Percentiles rank a stretch among this genome's conserved stretches.
Evolutionary conservation across 2,797 vertebrate genomes (phyloP).

Genomic region (Notamacropus eugenii): DNA sequence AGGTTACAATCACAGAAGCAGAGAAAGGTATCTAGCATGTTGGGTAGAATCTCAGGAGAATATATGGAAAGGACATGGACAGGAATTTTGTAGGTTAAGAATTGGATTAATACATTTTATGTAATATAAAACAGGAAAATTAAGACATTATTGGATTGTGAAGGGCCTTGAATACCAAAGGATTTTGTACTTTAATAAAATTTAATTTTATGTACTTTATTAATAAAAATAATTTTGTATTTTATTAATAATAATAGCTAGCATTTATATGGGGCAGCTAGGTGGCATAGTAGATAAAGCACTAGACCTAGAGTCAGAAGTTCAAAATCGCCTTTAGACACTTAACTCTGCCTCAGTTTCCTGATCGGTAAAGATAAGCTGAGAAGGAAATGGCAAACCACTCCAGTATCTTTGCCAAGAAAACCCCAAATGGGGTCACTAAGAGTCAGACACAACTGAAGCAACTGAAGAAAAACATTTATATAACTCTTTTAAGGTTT

Average conservation of each 20-base stretch:
- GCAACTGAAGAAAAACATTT: neutral
- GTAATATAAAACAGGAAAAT: neutral
- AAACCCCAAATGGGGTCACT: neutral
- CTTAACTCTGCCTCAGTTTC: neutral
- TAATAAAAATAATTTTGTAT: neutral
- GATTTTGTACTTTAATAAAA: neutral
- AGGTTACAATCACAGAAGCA: neutral
- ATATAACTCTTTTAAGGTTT: neutral
- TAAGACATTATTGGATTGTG: neutral
- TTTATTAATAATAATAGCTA: neutral
- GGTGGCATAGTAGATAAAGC: neutral
- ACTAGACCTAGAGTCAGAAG: neutral
- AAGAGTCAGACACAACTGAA: neutral
- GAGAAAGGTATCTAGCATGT: neutral
- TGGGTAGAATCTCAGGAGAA: neutral
- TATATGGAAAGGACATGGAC: neutral
- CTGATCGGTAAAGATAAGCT: neutral
- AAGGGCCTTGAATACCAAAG: neutral
- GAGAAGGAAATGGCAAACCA: neutral
- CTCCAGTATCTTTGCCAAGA: neutral
- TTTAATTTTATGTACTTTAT: too few relatives aligned
- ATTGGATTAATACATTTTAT: neutral
- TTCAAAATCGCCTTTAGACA: neutral
- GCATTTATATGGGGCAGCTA: neutral
- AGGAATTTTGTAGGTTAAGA: neutral